Conservation (phyloP, 2,797 vertebrate species). For the Limosa lapponica region DNA sequence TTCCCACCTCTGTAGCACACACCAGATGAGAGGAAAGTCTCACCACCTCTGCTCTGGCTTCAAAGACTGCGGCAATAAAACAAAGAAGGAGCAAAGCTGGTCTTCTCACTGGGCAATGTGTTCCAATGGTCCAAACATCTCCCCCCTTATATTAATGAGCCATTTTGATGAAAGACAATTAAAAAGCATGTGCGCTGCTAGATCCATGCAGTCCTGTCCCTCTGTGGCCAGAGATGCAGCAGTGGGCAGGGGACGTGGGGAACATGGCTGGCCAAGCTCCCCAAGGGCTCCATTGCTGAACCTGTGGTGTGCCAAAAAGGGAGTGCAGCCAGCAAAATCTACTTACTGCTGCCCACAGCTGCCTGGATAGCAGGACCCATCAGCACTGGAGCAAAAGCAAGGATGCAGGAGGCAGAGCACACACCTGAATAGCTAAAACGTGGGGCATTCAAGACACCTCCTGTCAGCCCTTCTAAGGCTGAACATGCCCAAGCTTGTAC, state of each 20-base stretch:
- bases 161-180: neutral
- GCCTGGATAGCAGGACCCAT: neutral
- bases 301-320: neutral
- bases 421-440: neutral
- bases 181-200: accelerated
- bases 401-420: neutral
- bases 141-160: neutral
- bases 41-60: neutral
- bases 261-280: neutral
- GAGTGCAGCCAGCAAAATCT: neutral
- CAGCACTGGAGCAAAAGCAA: neutral
- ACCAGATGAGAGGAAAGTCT: neutral
- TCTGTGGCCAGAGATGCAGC: neutral
- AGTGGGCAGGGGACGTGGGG: accelerated
- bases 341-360: neutral
- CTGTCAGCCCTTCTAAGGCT: neutral
- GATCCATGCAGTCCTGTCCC: neutral
- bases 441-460: neutral
- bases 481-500: neutral
- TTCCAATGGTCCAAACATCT: accelerated
- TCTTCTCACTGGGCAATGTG: neutral
- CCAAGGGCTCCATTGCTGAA: neutral
- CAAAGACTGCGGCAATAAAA: neutral
- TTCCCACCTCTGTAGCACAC: neutral
- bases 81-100: neutral